Base-by-base conservation (phyloP, 2,888 invertebrate species). In the Buathra laborator region DNA sequence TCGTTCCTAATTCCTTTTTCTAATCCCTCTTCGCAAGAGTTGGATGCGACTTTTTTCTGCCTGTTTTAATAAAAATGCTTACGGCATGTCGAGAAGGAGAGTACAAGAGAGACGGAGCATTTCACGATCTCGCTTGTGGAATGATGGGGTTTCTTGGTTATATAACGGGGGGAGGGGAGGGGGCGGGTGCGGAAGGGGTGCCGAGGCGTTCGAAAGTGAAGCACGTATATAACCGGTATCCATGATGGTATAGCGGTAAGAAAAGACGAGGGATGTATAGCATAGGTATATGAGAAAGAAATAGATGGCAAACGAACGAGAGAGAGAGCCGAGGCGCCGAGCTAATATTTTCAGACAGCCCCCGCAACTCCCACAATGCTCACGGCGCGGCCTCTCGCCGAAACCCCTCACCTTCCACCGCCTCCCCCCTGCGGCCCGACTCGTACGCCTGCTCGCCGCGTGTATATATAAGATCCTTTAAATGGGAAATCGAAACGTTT, bases 401-500 rank as follows among this genome's bases (percentile, higher is more conserved):
- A 56, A 56, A 19, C 56, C 56, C 56, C 56, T 72, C 77, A 81
- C 83, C 81, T 76, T 81, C 86, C 87, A 85, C 87, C 79, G 75
- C 79, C 82, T 76, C 78, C 83, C 86, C 87, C 87, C 79, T 86
- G 87, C 89, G 87, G 88, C 87, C 87, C 88, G 86, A 86, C 89
- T 86, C 87, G 87, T 87, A 86, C 86, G 79, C 85, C 86, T 78
- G 83, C 81, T 80, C 83, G 72, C 88, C 86, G 77, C 85, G 88
- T 89, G 88, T 91, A 90, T 84, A 84, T 84, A 91, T 92, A 90
- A 93, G 93, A 93, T 92, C 92, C 92, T 91, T 93, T 93, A 93
- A 93, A 93, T 93, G 93, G 93, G 91, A 94, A 94, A 94, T 94
- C 93, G 94, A 94, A 93, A 93, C 93, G 92, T 91, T 91, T 91